phyloP scores from a whole-genome alignment of 2,113 vertebrate species.

The Chloropsis hardwickii region DNA sequence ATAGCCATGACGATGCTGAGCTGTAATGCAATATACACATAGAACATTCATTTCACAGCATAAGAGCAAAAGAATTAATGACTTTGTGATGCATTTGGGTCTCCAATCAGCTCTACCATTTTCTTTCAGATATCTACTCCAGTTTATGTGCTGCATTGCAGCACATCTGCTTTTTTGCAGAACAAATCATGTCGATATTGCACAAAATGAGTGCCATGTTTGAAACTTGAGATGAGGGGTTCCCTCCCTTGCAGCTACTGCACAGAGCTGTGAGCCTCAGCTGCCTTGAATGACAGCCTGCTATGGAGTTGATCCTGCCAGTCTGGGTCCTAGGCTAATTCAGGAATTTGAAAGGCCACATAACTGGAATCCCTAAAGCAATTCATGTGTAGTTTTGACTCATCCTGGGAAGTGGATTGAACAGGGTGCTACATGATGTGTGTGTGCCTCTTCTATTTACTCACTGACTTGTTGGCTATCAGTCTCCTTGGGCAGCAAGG shows the following conservation, averaged over 20 bases:
- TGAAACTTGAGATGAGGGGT: background rate
- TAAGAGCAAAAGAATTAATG: background rate
- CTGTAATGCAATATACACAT: background rate
- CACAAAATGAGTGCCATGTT: background rate
- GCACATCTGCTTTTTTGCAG: background rate
- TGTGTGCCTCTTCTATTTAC: background rate
- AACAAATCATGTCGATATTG: rapidly evolving
- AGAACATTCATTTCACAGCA: background rate
- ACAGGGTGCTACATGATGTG: background rate
- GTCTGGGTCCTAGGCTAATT: background rate
- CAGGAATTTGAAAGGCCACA: background rate
- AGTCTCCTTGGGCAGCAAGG: background rate
- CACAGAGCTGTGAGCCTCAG: background rate
- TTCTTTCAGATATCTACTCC: background rate
- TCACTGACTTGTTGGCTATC: background rate
- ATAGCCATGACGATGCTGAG: background rate
- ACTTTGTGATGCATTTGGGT: background rate
- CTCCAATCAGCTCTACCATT: background rate
- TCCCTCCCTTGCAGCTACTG: background rate
- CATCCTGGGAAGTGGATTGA: background rate
- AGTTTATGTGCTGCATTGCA: background rate
- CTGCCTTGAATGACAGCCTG: background rate
- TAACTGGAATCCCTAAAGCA: background rate
- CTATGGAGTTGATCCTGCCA: background rate
- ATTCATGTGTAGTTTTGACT: background rate